Base-by-base conservation (phyloP, 1,140 invertebrate species). In the Drosophila seguyi region DNA sequence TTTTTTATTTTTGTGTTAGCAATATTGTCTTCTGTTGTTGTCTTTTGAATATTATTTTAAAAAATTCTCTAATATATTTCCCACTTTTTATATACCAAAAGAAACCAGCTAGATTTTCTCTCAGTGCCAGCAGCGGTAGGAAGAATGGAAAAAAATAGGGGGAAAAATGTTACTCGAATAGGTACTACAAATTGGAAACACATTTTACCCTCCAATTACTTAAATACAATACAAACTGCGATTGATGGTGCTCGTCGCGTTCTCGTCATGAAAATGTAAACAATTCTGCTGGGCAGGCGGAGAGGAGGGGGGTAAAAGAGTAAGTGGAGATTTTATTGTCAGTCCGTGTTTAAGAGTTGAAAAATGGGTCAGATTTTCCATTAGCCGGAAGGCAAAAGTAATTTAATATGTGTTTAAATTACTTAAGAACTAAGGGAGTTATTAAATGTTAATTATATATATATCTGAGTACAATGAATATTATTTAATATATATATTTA, bases 161-260 rank as follows among this genome's bases (percentile, higher is more conserved):
- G 68, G 42, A 34, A 75, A 75, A 79, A 71, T 83, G 80, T 75
- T 76, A 41, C 81, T 56, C 45, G 53, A 61, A 66, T 44, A 66
- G 68, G 68, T 48, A 81, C 62, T 83, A 77, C 84, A 88, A 88
- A 88, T 88, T 88, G 84, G 73, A 88, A 88, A 88, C 84, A 88
- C 84, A 88, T 88, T 88, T 88, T 88, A 88, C 84, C 84, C 84
- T 88, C 84, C 80, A 88, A 83, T 88, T 88, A 83, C 84, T 88
- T 88, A 88, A 88, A 83, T 52, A 81, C 84, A 86, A 86, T 81
- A 79, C 82, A 67, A 75, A 52, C 52, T 75, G 45, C 69, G 75
- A 65, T 78, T 77, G 73, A 56, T 55, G 58, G 58, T 52, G 20
- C 20, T 53, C 52, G 31, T 53, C 31, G 20, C 34, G 34, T 56